Conservation (phyloP, 2,113 vertebrate species). For the Hippotragus niger region DNA sequence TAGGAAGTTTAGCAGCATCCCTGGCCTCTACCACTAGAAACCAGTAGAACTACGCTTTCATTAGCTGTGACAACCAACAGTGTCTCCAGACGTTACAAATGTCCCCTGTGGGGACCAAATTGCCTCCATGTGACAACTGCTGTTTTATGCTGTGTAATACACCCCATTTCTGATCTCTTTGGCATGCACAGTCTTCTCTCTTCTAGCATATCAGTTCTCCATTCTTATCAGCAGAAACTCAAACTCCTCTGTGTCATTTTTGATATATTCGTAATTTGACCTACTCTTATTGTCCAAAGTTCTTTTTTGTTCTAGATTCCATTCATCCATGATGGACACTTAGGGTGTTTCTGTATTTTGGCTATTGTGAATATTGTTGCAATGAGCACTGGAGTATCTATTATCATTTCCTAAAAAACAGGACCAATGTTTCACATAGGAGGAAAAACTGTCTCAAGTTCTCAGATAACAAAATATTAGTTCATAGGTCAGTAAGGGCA, state of each 20-base stretch:
- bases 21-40: background rate
- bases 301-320: background rate
- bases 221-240: background rate
- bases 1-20: background rate
- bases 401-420: slow-evolving; percentile 25
- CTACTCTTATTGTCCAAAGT: background rate
- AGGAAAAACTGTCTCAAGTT: background rate
- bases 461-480: background rate
- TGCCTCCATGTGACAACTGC: background rate
- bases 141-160: background rate
- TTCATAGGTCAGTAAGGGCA: background rate
- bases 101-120: background rate
- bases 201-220: background rate
- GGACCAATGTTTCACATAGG: background rate
- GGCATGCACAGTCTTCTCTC: background rate
- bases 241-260: background rate
- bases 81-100: background rate
- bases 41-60: background rate
- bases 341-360: background rate
- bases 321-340: background rate
- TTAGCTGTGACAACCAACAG: background rate
- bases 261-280: background rate
- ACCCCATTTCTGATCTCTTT: background rate
- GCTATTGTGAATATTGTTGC: background rate
- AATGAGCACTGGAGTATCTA: background rate